Conservation (phyloP, 2,113 vertebrate species). For the Capreolus pygargus region DNA sequence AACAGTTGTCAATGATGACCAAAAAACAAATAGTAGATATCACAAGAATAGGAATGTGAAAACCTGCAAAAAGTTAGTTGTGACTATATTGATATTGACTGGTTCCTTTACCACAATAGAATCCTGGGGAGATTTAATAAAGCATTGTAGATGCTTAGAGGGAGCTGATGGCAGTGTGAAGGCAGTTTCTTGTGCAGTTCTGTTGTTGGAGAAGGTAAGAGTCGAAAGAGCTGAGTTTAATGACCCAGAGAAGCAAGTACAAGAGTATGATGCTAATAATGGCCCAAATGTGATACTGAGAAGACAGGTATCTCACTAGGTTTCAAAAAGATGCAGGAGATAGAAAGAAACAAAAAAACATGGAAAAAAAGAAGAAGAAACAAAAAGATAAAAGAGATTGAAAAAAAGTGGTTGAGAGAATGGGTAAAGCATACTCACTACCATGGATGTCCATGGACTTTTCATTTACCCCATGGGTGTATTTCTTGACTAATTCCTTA, state of each 20-base stretch:
- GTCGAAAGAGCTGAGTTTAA: background rate
- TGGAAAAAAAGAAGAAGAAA: background rate
- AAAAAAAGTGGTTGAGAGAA: background rate
- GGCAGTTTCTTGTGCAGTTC: background rate
- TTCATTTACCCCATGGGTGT: background rate
- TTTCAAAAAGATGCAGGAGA: background rate
- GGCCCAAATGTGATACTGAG: background rate
- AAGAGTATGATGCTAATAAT: background rate
- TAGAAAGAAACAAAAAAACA: background rate
- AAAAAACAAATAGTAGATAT: background rate
- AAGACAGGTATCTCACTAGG: background rate
- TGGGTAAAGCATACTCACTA: background rate
- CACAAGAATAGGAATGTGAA: background rate
- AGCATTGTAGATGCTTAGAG: too few relatives aligned
- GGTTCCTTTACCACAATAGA: background rate
- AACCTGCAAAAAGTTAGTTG: background rate
- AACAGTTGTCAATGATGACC: background rate
- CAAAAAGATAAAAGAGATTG: background rate
- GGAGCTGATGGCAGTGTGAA: accelerated
- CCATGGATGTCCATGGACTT: background rate
- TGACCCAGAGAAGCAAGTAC: background rate
- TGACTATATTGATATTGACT: background rate
- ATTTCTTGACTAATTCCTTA: background rate
- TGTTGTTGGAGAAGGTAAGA: background rate
- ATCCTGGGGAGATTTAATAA: background rate